Base-by-base conservation (phyloP, 1,140 invertebrate genomes). In the Chrysomallon squamiferum region DNA sequence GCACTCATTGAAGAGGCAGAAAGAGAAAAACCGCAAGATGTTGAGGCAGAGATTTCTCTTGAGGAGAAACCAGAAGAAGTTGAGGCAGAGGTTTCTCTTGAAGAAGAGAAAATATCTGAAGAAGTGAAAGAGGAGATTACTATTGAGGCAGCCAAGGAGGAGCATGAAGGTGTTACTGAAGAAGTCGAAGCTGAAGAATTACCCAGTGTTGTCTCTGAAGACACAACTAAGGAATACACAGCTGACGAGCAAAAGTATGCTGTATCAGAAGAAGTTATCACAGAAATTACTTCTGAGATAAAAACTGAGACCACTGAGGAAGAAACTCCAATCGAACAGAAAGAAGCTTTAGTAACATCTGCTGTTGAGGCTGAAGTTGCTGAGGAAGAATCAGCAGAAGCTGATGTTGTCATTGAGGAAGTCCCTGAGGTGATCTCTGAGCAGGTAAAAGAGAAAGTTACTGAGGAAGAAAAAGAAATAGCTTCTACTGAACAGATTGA, bases 391-490 rank as follows among this genome's bases (percentile, higher is more conserved):
- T 20, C n/a, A n/a, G n/a, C n/a, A n/a, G n/a, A n/a, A n/a, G n/a
- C n/a, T n/a, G n/a, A n/a, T n/a, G n/a, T n/a, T n/a, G n/a, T n/a
- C n/a, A n/a, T n/a, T n/a, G n/a, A n/a, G n/a, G 76, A 80, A 6
- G 77, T 74, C n/a, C n/a, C n/a, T n/a, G n/a, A n/a, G n/a, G n/a
- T n/a, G n/a, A n/a, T n/a, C n/a, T 11, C n/a, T n/a, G n/a, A n/a
- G n/a, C 25, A 38, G n/a, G 41, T n/a, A n/a, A n/a, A n/a, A n/a
- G n/a, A n/a, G n/a, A n/a, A n/a, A n/a, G n/a, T n/a, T n/a, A n/a
- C n/a, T 66, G 63, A 76, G 74, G 49, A 82, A 32, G 58, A 57
- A 3, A 32, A 33, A 49, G 29, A 20, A n/a, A 18, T 32, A 11
- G 54, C 50, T 47, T n/a, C 18, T 7, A 9, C 41, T 22, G 47